Percentiles rank a stretch among this genome's conserved stretches.
These are phyloP conservation scores for Drosophila phalerata DNA, from an alignment of 2,888 invertebrate species.

Conservation along the genomic window DNA sequence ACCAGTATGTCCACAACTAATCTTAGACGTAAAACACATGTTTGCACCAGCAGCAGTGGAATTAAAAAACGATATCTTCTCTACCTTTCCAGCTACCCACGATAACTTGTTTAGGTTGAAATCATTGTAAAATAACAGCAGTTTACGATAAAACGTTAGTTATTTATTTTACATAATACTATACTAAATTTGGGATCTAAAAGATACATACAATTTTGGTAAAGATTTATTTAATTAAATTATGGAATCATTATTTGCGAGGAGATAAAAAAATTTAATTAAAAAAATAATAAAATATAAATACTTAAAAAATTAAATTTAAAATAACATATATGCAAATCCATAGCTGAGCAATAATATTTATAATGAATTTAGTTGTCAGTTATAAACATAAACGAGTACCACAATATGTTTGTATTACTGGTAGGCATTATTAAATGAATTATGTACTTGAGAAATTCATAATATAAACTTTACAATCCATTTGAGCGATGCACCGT, in stretches of 20 bases:
- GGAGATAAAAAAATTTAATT: too few species aligned
- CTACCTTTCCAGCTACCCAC: slow-evolving; percentile 14
- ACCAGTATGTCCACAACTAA: slow-evolving; percentile 26
- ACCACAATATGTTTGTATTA: not conserved
- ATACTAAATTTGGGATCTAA: not conserved
- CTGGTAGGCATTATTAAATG: not conserved
- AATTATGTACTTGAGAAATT: slow-evolving; percentile 20
- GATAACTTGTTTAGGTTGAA: not conserved
- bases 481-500: slow-evolving; percentile 8
- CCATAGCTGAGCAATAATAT: not conserved
- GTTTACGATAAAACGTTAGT: not conserved
- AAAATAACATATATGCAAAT: too few species aligned
- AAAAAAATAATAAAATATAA: too few species aligned
- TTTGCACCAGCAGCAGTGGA: slow-evolving; percentile 22
- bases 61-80: slow-evolving; percentile 4
- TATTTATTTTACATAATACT: too few species aligned
- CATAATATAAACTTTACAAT: slow-evolving; percentile 11
- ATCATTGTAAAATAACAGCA: not conserved
- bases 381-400: not conserved
- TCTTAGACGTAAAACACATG: slow-evolving; percentile 57
- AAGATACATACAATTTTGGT: not conserved
- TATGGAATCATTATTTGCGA: too few species aligned
- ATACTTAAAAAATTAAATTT: too few species aligned
- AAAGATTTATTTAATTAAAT: too few species aligned
- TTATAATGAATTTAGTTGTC: not conserved